A percentile compares a stretch with the other conserved stretches of the same genome.
Conservation (phyloP, 2,797 vertebrate species). For the Moxostoma hubbsi region DNA sequence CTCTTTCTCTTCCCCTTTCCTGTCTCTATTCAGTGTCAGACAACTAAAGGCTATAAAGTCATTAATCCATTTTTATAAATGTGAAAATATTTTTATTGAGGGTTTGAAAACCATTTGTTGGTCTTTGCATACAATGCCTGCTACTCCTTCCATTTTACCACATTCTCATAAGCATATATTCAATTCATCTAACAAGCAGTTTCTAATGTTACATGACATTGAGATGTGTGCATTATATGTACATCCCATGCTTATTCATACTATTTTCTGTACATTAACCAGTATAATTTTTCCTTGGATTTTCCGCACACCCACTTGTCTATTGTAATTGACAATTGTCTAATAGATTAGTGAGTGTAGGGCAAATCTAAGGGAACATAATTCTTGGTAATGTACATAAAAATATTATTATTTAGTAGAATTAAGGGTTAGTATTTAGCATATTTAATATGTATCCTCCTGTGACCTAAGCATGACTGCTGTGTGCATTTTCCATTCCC, state of each 20-base stretch:
- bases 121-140: background rate
- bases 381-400: background rate
- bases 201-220: background rate
- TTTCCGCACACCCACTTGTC: constrained; percentile 3
- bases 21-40: too few species aligned
- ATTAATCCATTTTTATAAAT: too few species aligned
- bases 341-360: background rate
- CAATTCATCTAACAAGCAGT: constrained; percentile 2
- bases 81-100: too few species aligned
- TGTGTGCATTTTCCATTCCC: too few species aligned
- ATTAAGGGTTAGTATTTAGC: too few species aligned
- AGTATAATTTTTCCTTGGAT: background rate
- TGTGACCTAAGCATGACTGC: too few species aligned
- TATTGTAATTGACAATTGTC: background rate
- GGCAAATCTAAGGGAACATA: background rate
- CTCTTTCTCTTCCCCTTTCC: too few species aligned
- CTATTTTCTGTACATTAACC: background rate
- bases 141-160: background rate
- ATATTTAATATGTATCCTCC: too few species aligned
- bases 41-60: too few species aligned
- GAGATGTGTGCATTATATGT: background rate
- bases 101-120: too few species aligned
- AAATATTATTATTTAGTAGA: too few species aligned
- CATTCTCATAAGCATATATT: background rate
- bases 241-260: background rate